These are phyloP conservation scores for Channallabes apus DNA, from an alignment of 2,797 vertebrate species.

Conservation along the genomic window DNA sequence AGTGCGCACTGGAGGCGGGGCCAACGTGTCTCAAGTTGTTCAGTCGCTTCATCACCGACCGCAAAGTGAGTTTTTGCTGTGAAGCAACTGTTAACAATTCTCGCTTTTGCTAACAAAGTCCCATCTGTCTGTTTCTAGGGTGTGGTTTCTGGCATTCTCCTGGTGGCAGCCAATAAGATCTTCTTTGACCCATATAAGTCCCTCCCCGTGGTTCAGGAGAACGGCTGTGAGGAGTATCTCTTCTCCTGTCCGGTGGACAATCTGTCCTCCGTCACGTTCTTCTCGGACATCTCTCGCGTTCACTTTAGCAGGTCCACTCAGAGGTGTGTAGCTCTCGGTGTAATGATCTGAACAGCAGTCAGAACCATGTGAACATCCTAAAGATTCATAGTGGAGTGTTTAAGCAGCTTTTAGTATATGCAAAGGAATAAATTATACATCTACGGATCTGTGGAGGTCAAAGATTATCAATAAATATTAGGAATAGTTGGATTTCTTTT, in stretches of 20 bases:
- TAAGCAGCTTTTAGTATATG: not conserved
- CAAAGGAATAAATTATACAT: not conserved
- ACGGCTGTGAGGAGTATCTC: constrained; percentile 81
- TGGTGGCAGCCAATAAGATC: constrained; percentile 78
- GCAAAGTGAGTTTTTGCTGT: constrained; percentile 68
- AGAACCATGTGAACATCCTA: no score
- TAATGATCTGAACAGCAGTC: not conserved
- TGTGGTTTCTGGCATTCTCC: constrained; percentile 77
- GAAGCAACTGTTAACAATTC: not conserved
- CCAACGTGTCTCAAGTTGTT: constrained; percentile 76
- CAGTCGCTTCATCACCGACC: constrained; percentile 78
- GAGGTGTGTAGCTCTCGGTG: constrained; percentile 60
- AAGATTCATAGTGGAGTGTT: no score
- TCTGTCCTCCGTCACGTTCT: constrained; percentile 74
- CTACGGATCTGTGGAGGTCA: no score
- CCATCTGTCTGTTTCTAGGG: constrained; percentile 63
- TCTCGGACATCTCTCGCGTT: constrained; percentile 74
- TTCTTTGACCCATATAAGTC: constrained; percentile 83
- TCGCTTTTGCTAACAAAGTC: not conserved
- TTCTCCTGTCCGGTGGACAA: constrained; percentile 74
- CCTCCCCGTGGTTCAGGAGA: constrained; percentile 76
- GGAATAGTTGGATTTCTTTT: not conserved
- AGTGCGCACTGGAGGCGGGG: constrained; percentile 73
- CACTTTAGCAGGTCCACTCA: constrained; percentile 73
- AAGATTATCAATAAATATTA: not conserved